Evolutionary conservation across 1,140 invertebrate species (phyloP), one percentile per base, ranked within the genome.

Genomic region (Octopus sinensis): DNA sequence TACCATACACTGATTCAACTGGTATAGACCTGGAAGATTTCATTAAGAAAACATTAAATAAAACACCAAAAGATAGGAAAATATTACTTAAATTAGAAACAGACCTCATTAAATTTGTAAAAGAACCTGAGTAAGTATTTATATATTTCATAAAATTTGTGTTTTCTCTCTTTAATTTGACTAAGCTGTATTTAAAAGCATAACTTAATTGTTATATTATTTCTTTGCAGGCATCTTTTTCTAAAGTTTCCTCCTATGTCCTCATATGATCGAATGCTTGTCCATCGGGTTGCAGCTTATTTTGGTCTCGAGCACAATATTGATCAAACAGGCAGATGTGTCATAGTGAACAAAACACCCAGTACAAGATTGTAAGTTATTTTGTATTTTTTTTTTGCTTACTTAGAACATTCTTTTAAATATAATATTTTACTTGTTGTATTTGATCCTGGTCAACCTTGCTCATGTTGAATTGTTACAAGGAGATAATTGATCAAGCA

Each of bases 231-330:
- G 81, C 89, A 89, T 77, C 93, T 93, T 87, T 93, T 95, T 84
- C 94, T 95, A 83, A 96, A 95, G 86, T 97, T 98, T 92, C 94
- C 95, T 6, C 94, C 94, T 87, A 96, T 96, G 94, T 96, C 96
- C 71, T 97, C 96, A 71, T 98, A 98, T 91, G 96, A 97, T 85
- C 93, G 96, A 54, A 97, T 98, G 96, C 91, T 98, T 83, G 96
- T 98, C 6, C 97, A 98, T 91, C 94, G 96, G 52, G 95, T 96
- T 71, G 96, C 96, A 4, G 95, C 96, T 71, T 96, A 95, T 87
- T 98, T 97, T 90, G 96, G 96, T 75, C 94, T 98, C 92, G 96
- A 97, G 81, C 97, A 98, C 89, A 97, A 97, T 89, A 94, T 98
- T 51, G 96, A 98, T 91, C 93, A 94, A 84, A 94, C 94, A 54